Evolutionary conservation across 2,113 vertebrate genomes (phyloP).

Genomic region (Lophura nycthemera): DNA sequence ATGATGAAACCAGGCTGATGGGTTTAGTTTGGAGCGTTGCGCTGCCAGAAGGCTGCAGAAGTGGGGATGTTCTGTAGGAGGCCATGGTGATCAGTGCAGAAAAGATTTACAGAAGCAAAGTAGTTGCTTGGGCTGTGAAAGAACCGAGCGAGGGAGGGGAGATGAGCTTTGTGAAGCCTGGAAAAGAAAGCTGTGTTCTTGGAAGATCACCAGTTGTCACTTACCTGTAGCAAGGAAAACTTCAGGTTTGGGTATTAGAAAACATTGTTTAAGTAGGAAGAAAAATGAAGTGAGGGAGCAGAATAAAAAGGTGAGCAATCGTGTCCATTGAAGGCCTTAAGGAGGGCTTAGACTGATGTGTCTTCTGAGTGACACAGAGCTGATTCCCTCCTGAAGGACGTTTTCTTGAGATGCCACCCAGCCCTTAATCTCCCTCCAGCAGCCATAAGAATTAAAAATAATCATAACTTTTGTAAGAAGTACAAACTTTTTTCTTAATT

Average conservation of each 20-base stretch:
- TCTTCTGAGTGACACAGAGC: neutral
- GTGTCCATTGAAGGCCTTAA: neutral
- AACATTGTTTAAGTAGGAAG: neutral
- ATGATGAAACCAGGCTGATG: constrained; percentile 16
- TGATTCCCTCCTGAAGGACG: constrained; percentile 10
- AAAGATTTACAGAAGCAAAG: neutral
- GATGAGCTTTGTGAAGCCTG: neutral
- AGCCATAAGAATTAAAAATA: neutral
- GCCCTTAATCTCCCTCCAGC: neutral
- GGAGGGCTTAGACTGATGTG: neutral
- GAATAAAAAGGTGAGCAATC: neutral
- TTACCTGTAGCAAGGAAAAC: neutral
- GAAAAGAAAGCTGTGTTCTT: neutral
- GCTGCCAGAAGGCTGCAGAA: neutral
- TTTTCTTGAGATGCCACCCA: neutral
- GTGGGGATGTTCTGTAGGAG: neutral
- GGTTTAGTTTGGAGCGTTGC: neutral
- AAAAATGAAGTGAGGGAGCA: neutral
- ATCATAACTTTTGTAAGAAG: neutral
- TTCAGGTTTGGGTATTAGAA: neutral
- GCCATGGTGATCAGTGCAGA: neutral
- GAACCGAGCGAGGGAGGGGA: neutral
- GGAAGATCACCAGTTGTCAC: neutral
- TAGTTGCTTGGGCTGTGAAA: neutral
- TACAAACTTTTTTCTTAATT: neutral